These are phyloP conservation scores for Callinectes sapidus DNA, from an alignment of 2,888 invertebrate genomes.

Conservation along the genomic window DNA sequence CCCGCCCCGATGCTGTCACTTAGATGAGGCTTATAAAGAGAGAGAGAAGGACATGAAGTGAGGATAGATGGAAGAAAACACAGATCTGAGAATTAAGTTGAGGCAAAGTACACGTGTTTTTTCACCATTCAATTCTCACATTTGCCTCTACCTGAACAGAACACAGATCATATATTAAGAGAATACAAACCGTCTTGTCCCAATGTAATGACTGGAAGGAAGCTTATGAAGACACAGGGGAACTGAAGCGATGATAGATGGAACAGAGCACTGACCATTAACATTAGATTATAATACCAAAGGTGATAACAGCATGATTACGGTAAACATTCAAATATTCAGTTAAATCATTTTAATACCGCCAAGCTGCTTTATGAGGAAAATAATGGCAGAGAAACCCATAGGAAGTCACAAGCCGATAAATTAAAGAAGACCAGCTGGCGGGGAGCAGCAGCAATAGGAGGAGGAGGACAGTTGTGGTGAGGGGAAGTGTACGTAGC, in stretches of 20 bases:
- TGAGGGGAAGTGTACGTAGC: too few relatives aligned
- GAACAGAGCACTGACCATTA: not conserved
- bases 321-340: not conserved
- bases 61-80: not conserved
- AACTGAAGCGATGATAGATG: not conserved
- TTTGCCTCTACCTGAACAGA: too few relatives aligned
- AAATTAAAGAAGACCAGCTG: not conserved
- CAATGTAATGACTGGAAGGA: not conserved
- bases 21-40: not conserved
- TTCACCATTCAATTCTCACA: too few relatives aligned
- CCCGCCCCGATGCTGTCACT: not conserved
- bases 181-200: not conserved
- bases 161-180: not conserved
- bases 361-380: too few relatives aligned
- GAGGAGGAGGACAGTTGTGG: too few relatives aligned
- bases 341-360: too few relatives aligned
- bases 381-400: not conserved
- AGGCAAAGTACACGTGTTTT: too few relatives aligned
- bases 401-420: not conserved
- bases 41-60: not conserved
- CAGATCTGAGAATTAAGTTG: too few relatives aligned
- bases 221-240: not conserved
- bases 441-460: not conserved
- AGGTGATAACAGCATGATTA: not conserved
- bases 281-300: not conserved